Base-by-base conservation (phyloP, 2,888 invertebrate species). In the Gari tellinella region DNA sequence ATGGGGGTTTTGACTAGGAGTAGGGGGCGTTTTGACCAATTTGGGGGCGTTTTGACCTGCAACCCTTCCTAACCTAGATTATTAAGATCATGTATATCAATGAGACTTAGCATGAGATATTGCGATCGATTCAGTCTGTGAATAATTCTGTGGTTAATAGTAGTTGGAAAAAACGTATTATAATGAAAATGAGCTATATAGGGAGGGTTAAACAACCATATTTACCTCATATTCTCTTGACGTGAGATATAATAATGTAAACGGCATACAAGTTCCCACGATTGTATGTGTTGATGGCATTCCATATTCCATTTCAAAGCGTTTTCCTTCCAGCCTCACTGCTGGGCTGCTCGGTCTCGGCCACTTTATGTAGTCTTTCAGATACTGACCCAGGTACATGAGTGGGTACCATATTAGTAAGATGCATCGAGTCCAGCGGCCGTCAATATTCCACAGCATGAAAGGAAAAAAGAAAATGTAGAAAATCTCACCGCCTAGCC, bases 261-360 rank as follows among this genome's bases (percentile, higher is more conserved):
- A 96, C 43, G 97, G 97, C 85, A 97, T 96, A 0, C 96, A 95
- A 17, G 96, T 94, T 0, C 96, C 96, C 43, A 97, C 96, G 96
- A 97, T 97, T 8, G 97, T 97, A 92, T 97, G 97, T 0, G 97
- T 97, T 1, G 97, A 97, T 1, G 98, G 97, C 96, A 98, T 97
- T 15, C 97, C 97, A 93, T 97, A 97, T 90, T 98, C 98, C 83
- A 96, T 92, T 1, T 96, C 95, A 96, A 97, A 98, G 92, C 97
- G 96, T 51, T 94, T 94, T 90, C 97, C 97, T 48, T 98, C 92
- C 83, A 96, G 94, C 73, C 95, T 94, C 0, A 96, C 97, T 0
- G 97, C 97, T 58, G 95, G 96, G 65, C 94, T 94, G 0, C 95
- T 94, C 0, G 98, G 97, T 74, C 98, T 94, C 1, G 97, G 96